Percentiles rank a stretch among this genome's conserved stretches.
Conservation (phyloP, 1,140 invertebrate species). For the Drosophila yakuba region DNA sequence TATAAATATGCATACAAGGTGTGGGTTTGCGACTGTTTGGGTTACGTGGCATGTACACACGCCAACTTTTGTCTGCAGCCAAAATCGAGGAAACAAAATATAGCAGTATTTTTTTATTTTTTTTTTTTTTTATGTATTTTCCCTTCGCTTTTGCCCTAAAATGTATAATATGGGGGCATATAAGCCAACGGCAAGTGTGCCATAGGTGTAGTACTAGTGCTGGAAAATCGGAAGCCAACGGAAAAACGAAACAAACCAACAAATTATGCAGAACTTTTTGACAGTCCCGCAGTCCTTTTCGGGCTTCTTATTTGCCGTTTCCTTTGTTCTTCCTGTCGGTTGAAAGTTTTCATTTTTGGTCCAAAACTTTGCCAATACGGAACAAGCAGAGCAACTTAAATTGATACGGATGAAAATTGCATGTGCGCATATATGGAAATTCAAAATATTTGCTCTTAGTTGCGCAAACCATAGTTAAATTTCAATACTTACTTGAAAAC, state of each 20-base stretch:
- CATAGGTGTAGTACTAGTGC: conserved; percentile 41
- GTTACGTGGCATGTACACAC: conserved; percentile 51
- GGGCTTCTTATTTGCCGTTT: conserved; percentile 10
- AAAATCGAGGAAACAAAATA: conserved; percentile 78
- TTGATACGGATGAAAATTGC: conserved; percentile 9
- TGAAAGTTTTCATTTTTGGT: conserved; percentile 14
- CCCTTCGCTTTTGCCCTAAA: conserved; percentile 13
- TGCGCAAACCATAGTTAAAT: no score
- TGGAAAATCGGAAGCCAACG: conserved; percentile 28
- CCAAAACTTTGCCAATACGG: conserved; percentile 21
- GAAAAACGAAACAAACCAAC: conserved; percentile 38
- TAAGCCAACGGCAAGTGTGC: conserved; percentile 63
- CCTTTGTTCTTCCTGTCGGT: conserved; percentile 45
- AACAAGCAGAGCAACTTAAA: conserved; percentile 32
- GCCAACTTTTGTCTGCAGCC: conserved; percentile 66
- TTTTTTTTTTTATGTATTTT: conserved; percentile 8
- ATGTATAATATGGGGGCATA: conserved; percentile 19
- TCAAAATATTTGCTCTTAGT: no score
- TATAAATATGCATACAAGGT: conserved; percentile 41
- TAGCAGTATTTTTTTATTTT: conserved; percentile 38
- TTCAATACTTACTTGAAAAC: no score
- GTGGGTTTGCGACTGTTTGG: conserved; percentile 27
- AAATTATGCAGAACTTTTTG: conserved; percentile 68
- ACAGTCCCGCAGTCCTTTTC: conserved; percentile 34
- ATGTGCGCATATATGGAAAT: conserved; percentile 2